These are phyloP conservation scores for Agelastica alni DNA, from an alignment of 2,888 invertebrate species.

Conservation along the genomic window DNA sequence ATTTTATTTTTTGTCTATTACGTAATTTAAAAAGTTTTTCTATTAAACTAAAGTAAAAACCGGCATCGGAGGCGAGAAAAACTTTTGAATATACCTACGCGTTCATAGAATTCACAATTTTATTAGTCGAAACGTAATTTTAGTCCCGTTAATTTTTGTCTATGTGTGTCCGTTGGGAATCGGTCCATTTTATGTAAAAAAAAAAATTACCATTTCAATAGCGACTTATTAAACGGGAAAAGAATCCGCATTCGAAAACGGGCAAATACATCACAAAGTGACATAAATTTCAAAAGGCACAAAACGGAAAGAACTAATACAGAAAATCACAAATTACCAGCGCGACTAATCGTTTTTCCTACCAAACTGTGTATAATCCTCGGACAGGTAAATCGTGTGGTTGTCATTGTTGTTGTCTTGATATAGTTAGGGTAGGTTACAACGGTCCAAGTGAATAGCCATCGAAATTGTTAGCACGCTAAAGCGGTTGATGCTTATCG, in stretches of 20 bases:
- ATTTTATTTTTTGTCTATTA: too few species aligned
- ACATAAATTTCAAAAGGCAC: slow-evolving; percentile 26
- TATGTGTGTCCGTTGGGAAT: slow-evolving; percentile 8
- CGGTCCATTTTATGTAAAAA: not conserved
- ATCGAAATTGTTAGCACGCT: not conserved
- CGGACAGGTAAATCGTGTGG: slow-evolving; percentile 46
- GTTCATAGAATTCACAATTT: too few species aligned
- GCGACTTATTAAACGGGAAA: slow-evolving; percentile 13
- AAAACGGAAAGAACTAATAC: slow-evolving; percentile 31
- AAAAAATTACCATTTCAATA: slow-evolving; percentile 21
- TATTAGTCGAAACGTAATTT: too few species aligned
- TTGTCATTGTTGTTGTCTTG: slow-evolving; percentile 48
- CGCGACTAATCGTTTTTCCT: slow-evolving; percentile 39
- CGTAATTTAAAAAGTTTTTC: too few species aligned
- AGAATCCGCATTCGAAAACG: slow-evolving; percentile 14
- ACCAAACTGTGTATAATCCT: slow-evolving; percentile 34
- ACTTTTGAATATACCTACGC: too few species aligned
- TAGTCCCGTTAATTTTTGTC: too few species aligned
- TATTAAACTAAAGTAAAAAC: too few species aligned
- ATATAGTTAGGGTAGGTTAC: slow-evolving; percentile 53
- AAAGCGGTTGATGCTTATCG: slow-evolving; percentile 22
- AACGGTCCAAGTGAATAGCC: slow-evolving; percentile 40
- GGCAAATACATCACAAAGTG: slow-evolving; percentile 25
- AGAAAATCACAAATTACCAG: slow-evolving; percentile 42
- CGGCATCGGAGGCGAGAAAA: too few species aligned